These are phyloP conservation scores for Ictalurus punctatus DNA, from an alignment of 2,113 vertebrate species.

Conservation along the genomic window DNA sequence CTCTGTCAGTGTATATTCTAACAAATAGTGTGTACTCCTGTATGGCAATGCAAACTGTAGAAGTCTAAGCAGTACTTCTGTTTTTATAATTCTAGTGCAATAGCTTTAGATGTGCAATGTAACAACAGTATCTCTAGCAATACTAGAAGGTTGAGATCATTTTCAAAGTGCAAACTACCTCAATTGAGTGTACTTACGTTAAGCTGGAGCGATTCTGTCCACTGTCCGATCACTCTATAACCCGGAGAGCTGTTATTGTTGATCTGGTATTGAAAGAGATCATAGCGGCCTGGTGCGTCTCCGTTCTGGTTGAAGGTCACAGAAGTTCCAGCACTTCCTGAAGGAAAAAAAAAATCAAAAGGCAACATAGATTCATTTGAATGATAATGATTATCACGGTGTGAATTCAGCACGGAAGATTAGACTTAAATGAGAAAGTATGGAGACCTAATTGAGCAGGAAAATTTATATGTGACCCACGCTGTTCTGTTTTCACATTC, in stretches of 20 bases:
- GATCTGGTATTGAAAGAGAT: conserved; percentile 93
- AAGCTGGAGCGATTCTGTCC: conserved; percentile 91
- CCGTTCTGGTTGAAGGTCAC: conserved; percentile 95
- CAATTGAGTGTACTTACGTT: conserved; percentile 76
- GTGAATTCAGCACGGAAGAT: neutral
- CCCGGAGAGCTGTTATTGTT: conserved; percentile 79
- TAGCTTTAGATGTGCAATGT: neutral
- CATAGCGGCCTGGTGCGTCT: conserved; percentile 89
- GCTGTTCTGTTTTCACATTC: neutral
- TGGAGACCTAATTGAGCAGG: neutral
- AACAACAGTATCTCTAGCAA: neutral
- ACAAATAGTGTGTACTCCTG: neutral
- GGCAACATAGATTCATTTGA: neutral
- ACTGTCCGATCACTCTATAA: conserved; percentile 88
- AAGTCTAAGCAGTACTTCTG: neutral
- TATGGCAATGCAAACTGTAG: neutral
- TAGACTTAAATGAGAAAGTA: neutral
- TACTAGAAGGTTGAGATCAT: neutral
- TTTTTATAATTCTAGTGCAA: neutral
- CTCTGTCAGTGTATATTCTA: too few relatives aligned
- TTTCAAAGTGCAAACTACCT: neutral
- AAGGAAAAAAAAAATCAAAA: conserved; percentile 20
- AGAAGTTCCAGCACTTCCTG: conserved; percentile 90
- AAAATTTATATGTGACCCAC: neutral
- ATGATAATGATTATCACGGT: neutral